Conservation (phyloP, 2,888 invertebrate species). For the Ochropleura leucogaster region DNA sequence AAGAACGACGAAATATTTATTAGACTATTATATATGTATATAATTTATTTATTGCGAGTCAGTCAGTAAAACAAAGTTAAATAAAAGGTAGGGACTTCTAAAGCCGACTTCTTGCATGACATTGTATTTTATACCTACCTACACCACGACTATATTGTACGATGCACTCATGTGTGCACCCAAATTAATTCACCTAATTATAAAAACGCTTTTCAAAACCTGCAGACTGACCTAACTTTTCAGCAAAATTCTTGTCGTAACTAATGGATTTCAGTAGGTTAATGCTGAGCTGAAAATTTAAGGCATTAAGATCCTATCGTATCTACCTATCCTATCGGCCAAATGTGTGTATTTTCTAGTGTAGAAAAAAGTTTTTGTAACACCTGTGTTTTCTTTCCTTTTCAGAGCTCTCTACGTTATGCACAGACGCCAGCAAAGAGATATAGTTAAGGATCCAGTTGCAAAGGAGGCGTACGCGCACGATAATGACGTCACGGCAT, state of each 20-base stretch:
- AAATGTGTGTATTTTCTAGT: not conserved
- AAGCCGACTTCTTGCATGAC: not conserved
- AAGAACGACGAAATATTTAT: no score
- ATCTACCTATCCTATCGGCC: not conserved
- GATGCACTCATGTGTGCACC: not conserved
- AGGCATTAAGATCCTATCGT: no score
- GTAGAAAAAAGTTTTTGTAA: not conserved
- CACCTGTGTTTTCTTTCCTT: slow-evolving; percentile 45
- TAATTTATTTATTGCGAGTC: no score
- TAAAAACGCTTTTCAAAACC: not conserved
- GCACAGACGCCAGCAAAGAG: slow-evolving; percentile 76
- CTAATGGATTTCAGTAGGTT: not conserved
- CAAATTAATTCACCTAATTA: not conserved
- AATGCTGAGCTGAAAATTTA: not conserved
- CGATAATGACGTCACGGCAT: slow-evolving; percentile 80
- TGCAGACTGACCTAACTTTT: not conserved
- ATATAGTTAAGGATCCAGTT: slow-evolving; percentile 78
- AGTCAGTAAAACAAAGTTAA: no score
- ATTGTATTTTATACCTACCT: not conserved
- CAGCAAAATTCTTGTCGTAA: not conserved
- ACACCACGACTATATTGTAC: not conserved
- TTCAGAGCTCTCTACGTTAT: slow-evolving; percentile 84
- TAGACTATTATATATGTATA: no score
- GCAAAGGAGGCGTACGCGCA: slow-evolving; percentile 81
- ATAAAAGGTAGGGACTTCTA: no score